Percentiles rank a stretch among this genome's conserved stretches.
Conservation (phyloP, 2,797 vertebrate species). For the Sitta carolinensis region DNA sequence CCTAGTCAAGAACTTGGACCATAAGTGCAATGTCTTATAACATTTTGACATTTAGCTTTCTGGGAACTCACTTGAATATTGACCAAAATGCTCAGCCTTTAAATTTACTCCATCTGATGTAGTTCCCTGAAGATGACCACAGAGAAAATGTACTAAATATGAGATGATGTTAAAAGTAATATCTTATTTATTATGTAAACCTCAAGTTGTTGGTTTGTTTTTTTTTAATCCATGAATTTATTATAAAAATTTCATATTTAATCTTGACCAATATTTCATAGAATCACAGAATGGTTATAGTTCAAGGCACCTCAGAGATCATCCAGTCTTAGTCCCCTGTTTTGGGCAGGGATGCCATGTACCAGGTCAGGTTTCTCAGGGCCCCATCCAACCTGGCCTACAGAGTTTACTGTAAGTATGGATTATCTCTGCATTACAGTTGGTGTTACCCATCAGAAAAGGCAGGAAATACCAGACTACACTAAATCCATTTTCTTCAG, state of each 20-base stretch:
- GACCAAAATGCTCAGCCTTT: neutral
- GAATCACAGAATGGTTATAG: neutral
- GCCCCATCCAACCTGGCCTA: neutral
- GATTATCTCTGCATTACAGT: neutral
- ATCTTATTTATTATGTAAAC: neutral
- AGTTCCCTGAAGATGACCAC: neutral
- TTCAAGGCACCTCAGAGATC: neutral
- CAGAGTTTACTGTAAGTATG: neutral
- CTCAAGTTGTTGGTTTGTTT: no score
- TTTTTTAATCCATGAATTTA: rapidly evolving
- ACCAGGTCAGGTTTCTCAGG: neutral
- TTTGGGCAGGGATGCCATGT: neutral
- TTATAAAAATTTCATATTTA: neutral
- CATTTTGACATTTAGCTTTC: neutral
- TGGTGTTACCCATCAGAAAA: neutral
- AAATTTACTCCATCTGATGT: neutral
- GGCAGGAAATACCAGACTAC: neutral
- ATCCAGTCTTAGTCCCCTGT: neutral
- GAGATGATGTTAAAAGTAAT: neutral
- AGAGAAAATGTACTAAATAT: neutral
- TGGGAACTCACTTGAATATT: neutral
- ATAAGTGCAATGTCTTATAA: neutral
- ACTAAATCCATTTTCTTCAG: neutral
- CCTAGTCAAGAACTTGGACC: neutral
- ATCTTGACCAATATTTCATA: neutral